phyloP scores from a whole-genome alignment of 2,888 invertebrate genomes.

The Meghimatium bilineatum region DNA sequence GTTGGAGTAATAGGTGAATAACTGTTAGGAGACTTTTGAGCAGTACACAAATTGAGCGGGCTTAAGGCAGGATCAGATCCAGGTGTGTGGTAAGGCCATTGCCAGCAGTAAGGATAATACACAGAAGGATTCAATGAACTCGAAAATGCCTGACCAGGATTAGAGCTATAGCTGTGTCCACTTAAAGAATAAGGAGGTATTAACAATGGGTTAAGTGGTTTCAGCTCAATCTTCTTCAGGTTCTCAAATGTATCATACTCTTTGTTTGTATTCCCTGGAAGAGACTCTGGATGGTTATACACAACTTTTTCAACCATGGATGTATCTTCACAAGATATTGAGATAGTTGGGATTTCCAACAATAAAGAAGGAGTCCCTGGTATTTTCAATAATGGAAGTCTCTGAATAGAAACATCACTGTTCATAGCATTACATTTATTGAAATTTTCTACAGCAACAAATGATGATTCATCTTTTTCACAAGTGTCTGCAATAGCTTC shows the following conservation, averaged over 20 bases:
- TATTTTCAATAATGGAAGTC: not conserved
- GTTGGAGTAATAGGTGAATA: slow-evolving; percentile 44
- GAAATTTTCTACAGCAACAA: not conserved
- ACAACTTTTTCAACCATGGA: not conserved
- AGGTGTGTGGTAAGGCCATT: slow-evolving; percentile 35
- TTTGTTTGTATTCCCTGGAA: not conserved
- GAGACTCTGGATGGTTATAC: not conserved
- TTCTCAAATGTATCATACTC: not conserved
- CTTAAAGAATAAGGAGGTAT: slow-evolving; percentile 32
- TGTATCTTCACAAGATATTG: slow-evolving; percentile 17
- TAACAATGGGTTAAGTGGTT: slow-evolving; percentile 35
- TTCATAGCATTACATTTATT: not conserved
- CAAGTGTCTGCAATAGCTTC: not conserved
- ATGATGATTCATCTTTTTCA: not conserved
- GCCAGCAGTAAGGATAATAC: slow-evolving; percentile 37
- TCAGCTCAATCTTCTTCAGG: slow-evolving; percentile 1
- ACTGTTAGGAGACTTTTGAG: slow-evolving; percentile 24
- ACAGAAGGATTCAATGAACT: not conserved
- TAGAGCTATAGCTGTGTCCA: not conserved
- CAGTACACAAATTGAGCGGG: slow-evolving; percentile 42
- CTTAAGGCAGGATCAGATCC: slow-evolving; percentile 23
- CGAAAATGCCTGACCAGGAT: not conserved
- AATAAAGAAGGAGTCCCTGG: not conserved
- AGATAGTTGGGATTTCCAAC: slow-evolving; percentile 18
- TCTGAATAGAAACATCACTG: too few relatives aligned